These are phyloP conservation scores for Meleagris gallopavo DNA, from an alignment of 2,113 vertebrate genomes.

Conservation along the genomic window DNA sequence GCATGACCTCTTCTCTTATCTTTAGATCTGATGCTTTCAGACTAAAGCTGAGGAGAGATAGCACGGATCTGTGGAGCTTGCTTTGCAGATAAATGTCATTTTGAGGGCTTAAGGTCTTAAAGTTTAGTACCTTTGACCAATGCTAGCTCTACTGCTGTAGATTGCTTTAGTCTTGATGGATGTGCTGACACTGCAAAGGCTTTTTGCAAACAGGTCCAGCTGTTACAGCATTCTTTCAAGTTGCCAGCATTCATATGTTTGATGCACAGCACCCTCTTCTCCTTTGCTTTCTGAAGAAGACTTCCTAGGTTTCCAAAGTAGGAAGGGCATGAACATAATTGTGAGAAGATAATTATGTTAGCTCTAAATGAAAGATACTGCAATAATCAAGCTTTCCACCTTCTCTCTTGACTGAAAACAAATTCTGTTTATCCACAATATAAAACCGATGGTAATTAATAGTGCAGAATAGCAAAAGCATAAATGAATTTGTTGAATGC, in stretches of 20 bases:
- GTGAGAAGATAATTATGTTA: background rate
- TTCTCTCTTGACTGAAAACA: background rate
- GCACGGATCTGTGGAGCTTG: background rate
- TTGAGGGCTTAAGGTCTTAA: background rate
- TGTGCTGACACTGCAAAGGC: background rate
- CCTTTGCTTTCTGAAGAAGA: background rate
- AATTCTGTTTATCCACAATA: background rate
- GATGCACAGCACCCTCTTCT: background rate
- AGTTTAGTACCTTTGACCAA: conserved; percentile 16
- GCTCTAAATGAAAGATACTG: background rate
- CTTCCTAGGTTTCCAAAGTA: background rate
- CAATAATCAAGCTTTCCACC: background rate
- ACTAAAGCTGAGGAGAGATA: background rate
- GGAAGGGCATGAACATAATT: background rate
- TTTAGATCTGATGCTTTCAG: background rate
- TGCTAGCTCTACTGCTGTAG: background rate
- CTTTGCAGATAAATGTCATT: background rate
- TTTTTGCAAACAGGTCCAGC: background rate
- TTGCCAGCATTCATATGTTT: background rate
- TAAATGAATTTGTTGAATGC: background rate
- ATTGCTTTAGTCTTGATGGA: conserved; percentile 14
- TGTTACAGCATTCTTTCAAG: conserved; percentile 9
- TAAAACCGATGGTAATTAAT: background rate
- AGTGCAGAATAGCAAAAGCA: background rate
- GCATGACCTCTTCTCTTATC: conserved; percentile 17